Conservation (phyloP, 2,888 invertebrate species). For the Nomada ruficornis region DNA sequence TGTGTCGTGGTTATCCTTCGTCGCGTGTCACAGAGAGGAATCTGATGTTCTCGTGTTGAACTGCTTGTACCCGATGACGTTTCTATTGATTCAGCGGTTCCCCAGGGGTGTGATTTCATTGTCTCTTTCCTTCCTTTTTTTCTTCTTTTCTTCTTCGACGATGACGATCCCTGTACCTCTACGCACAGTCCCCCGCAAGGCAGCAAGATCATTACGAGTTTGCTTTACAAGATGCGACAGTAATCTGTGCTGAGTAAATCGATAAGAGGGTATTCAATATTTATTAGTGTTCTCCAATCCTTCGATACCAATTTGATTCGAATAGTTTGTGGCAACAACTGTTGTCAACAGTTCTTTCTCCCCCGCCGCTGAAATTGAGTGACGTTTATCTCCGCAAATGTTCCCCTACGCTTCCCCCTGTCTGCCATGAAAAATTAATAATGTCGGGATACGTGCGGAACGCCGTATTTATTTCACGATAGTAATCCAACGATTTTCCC, state of each 20-base stretch:
- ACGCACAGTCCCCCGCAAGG: conserved; percentile 51
- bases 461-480: conserved; percentile 28
- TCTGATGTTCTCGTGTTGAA: conserved; percentile 57
- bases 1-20: conserved; percentile 26
- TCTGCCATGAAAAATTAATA: conserved; percentile 67
- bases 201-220: conserved; percentile 75
- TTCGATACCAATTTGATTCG: conserved; percentile 58
- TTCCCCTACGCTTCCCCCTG: conserved; percentile 30
- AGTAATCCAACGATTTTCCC: conserved; percentile 15
- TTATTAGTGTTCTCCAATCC: conserved; percentile 44
- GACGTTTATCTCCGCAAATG: conserved; percentile 54
- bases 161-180: conserved; percentile 34
- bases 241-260: neutral
- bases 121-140: conserved; percentile 31
- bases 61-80: conserved; percentile 77
- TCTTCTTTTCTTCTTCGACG: conserved; percentile 25
- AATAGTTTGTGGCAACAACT: conserved; percentile 75
- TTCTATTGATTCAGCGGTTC: conserved; percentile 80
- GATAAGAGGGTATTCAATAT: conserved; percentile 65
- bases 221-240: conserved; percentile 61
- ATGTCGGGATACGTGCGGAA: neutral
- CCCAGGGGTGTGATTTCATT: conserved; percentile 71
- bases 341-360: conserved; percentile 75
- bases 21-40: conserved; percentile 49
- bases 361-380: conserved; percentile 55